phyloP scores from a whole-genome alignment of 2,888 invertebrate species.

The Agriotes lineatus region DNA sequence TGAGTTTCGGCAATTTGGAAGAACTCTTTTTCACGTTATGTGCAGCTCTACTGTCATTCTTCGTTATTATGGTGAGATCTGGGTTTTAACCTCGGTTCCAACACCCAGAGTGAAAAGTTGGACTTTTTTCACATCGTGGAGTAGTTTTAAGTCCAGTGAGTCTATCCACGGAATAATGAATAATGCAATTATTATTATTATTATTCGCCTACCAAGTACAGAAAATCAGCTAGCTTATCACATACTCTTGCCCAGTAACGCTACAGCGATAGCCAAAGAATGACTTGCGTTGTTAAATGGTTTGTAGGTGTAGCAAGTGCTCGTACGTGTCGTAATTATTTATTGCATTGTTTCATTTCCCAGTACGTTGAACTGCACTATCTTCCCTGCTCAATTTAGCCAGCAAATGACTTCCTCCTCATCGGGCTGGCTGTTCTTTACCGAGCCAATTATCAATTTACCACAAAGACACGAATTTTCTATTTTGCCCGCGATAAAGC shows the following conservation, averaged over 20 bases:
- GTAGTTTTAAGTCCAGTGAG: too few relatives aligned
- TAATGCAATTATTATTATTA: too few relatives aligned
- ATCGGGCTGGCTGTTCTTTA: not conserved
- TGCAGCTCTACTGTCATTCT: too few relatives aligned
- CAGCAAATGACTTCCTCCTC: not conserved
- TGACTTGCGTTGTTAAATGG: not conserved
- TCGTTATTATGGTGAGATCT: too few relatives aligned
- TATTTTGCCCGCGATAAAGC: not conserved
- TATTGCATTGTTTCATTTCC: conserved; percentile 21
- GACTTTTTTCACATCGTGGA: too few relatives aligned
- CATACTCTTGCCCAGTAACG: not conserved
- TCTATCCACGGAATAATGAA: too few relatives aligned
- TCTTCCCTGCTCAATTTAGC: not conserved
- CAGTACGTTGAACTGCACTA: conserved; percentile 11
- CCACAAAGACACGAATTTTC: not conserved
- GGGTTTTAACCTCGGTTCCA: too few relatives aligned
- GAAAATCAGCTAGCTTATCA: not conserved
- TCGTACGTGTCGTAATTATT: conserved; percentile 10
- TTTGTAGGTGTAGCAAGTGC: conserved; percentile 9
- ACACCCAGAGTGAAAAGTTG: too few relatives aligned
- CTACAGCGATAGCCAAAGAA: not conserved
- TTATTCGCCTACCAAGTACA: not conserved
- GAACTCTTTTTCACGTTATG: too few relatives aligned
- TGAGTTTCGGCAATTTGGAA: too few relatives aligned
- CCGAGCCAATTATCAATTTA: not conserved